A percentile compares a stretch with the other conserved stretches of the same genome.
Conservation (phyloP, 2,113 vertebrate genomes). For the Sakesphorus luctuosus region DNA sequence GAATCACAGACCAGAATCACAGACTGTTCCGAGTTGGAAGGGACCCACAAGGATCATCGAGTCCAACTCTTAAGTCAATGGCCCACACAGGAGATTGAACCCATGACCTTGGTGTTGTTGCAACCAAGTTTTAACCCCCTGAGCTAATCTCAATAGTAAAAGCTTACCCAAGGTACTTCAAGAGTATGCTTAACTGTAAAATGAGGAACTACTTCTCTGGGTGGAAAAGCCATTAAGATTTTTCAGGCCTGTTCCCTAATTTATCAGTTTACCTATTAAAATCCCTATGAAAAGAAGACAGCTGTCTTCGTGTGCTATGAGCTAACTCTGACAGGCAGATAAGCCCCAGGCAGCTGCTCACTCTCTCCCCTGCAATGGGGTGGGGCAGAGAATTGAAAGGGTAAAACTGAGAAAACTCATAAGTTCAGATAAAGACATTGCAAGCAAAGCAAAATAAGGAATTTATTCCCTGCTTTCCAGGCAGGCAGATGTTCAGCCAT, state of each 20-base stretch:
- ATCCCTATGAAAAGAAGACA: not conserved
- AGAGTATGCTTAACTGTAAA: not conserved
- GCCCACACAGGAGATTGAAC: too few relatives aligned
- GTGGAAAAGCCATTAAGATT: not conserved
- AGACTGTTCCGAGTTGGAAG: too few relatives aligned
- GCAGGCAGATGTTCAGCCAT: not conserved
- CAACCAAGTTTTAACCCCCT: too few relatives aligned
- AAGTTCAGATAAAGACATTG: not conserved
- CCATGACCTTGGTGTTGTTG: too few relatives aligned
- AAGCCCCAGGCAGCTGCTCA: not conserved
- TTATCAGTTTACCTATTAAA: not conserved
- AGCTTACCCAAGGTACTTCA: not conserved
- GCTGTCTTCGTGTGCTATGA: not conserved
- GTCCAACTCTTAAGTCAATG: too few relatives aligned
- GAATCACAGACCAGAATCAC: too few relatives aligned
- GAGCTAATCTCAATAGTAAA: not conserved
- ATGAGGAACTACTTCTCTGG: not conserved
- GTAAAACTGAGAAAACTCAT: not conserved
- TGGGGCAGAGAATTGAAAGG: not conserved
- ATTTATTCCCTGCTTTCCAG: not conserved
- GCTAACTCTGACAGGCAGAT: not conserved
- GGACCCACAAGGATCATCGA: too few relatives aligned
- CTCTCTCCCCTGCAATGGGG: not conserved
- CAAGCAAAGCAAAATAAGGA: not conserved
- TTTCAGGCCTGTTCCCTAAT: not conserved